phyloP scores from a whole-genome alignment of 2,797 vertebrate species.

The Spatula clypeata region DNA sequence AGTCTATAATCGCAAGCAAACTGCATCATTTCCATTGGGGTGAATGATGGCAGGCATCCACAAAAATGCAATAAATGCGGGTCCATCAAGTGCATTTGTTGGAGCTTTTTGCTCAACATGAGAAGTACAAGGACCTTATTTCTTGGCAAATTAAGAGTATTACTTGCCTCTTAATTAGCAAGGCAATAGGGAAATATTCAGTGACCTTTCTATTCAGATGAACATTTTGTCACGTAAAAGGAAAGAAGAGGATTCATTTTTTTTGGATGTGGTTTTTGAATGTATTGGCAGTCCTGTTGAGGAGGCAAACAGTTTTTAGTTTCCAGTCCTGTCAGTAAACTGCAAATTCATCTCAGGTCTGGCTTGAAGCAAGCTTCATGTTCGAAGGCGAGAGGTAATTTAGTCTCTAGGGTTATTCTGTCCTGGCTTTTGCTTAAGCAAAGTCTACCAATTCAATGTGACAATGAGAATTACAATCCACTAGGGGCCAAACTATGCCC shows the following conservation, averaged over 20 bases:
- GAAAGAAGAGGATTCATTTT: slow-evolving; percentile 28
- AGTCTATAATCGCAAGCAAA: slow-evolving; percentile 88
- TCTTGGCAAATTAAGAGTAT: slow-evolving; percentile 52
- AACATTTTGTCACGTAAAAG: not conserved
- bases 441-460: slow-evolving; percentile 59
- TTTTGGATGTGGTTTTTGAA: slow-evolving; percentile 32
- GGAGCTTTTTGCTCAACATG: slow-evolving; percentile 47
- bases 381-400: slow-evolving; percentile 60
- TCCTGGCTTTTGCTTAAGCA: slow-evolving; percentile 57
- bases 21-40: slow-evolving; percentile 83
- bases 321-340: slow-evolving; percentile 41
- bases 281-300: slow-evolving; percentile 20
- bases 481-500: slow-evolving; percentile 69
- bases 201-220: slow-evolving; percentile 30
- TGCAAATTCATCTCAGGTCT: slow-evolving; percentile 56
- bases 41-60: slow-evolving; percentile 79
- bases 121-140: slow-evolving; percentile 24
- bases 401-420: slow-evolving; percentile 51
- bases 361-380: slow-evolving; percentile 59
- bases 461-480: slow-evolving; percentile 73
- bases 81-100: slow-evolving; percentile 26
- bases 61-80: slow-evolving; percentile 45
- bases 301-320: slow-evolving; percentile 24
- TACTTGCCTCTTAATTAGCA: slow-evolving; percentile 46
- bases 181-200: slow-evolving; percentile 1